A percentile compares a stretch with the other conserved stretches of the same genome.
phyloP scores from a whole-genome alignment of 2,797 vertebrate species.

The Sebastes nivosus region DNA sequence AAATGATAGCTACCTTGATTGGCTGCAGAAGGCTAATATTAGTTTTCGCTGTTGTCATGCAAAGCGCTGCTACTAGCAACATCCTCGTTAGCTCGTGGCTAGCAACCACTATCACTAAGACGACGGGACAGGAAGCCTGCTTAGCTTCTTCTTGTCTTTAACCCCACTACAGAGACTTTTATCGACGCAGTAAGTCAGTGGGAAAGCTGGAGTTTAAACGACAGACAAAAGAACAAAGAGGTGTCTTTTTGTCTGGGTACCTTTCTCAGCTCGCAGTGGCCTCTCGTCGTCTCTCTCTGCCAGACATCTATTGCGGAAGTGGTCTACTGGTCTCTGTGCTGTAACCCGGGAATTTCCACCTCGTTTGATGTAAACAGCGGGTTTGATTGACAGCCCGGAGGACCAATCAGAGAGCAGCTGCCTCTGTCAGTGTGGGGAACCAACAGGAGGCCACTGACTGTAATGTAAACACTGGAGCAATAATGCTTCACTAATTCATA shows the following conservation, averaged over 20 bases:
- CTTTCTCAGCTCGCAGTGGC: conserved; percentile 77
- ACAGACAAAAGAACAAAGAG: conserved; percentile 57
- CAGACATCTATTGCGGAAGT: conserved; percentile 85
- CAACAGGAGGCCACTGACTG: neutral
- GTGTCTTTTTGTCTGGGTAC: conserved; percentile 60
- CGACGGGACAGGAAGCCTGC: conserved; percentile 53
- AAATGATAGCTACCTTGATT: conserved; percentile 67
- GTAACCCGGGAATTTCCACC: conserved; percentile 89
- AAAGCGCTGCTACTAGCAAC: conserved; percentile 72
- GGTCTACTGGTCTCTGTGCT: conserved; percentile 77
- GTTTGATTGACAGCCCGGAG: conserved; percentile 55
- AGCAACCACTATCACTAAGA: conserved; percentile 56
- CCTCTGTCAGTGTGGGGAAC: neutral
- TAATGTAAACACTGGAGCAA: conserved; percentile 68
- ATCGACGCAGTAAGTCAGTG: conserved; percentile 1
- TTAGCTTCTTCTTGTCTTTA: neutral
- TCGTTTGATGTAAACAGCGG: conserved; percentile 84
- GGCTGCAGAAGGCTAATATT: conserved; percentile 76
- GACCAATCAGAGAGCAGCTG: conserved; percentile 63
- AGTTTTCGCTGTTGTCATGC: conserved; percentile 84
- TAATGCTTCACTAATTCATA: neutral
- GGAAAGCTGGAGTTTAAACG: conserved; percentile 17
- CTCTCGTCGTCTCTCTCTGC: conserved; percentile 76
- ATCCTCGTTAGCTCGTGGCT: conserved; percentile 72
- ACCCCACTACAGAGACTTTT: conserved; percentile 3